Base-by-base conservation (phyloP, 1,140 invertebrate species). In the Drosophila triauraria region DNA sequence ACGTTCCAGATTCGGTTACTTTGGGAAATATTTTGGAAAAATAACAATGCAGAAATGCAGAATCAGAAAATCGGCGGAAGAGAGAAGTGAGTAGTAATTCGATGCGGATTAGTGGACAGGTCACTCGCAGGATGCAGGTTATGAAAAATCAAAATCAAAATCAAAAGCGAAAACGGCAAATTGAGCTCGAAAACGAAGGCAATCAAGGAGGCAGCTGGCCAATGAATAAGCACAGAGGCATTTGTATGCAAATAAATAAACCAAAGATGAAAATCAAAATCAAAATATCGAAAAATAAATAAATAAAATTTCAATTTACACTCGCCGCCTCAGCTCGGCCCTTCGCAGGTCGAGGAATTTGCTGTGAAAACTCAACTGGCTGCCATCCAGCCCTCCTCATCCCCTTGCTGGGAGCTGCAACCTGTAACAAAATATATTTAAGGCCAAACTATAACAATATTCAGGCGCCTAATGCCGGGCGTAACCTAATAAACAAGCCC, bases 301-400 rank as follows among this genome's bases (percentile, higher is more conserved):
- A 72, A 72, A 71, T 72, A 59, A 70, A 43, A 70, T 59, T 59
- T 70, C 69, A 72, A 72, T 72, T 58, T 71, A 56, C 67, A 56
- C 62, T 68, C 48, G 46, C 27, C 30, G 20, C 47, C 38, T 35
- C n/a, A 44, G 38, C 51, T 40, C 42, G 4, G 6, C 2, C 23
- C 23, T 7, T 10, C 9, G 10, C 15, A 53, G 30, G 5, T 20
- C 17, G 7, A 53, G 13, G 12, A 25, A 17, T 3, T 59, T 30
- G 25, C 30, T 53, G 20, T 9, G 3, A 12, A n/a, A 1, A 25
- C 2, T 25, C 13, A 15, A 5, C 42, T 13, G 27, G 15, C 40
- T 50, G 2, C 20, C 20, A 20, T 20, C 20, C 20, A 20, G 20
- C 20, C 15, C 25, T 8, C 2, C 42, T n/a, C 9, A 12, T 35